Base-by-base conservation (phyloP, 23 tunicate species). In the Trididemnum clinides region DNA sequence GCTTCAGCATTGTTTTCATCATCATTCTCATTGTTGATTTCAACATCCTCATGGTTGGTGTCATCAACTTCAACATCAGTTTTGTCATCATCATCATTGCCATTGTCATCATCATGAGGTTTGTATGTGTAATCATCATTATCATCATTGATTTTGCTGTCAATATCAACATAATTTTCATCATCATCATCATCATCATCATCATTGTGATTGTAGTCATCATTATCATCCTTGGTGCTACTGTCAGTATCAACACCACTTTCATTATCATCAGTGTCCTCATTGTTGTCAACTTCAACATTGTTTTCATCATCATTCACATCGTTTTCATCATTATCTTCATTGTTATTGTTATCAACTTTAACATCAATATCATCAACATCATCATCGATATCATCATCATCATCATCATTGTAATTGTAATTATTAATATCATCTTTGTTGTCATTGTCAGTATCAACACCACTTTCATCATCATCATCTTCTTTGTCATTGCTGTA, bases 351-450 rank as follows among this genome's bases (percentile, higher is more conserved):
- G 5, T 64, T 20, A 21, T 25, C 71, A 63, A 10, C 22, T 6
- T 63, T 21, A 63, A 7, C 71, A 63, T 12, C 71, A 10, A 10
- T 25, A 10, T 21, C 22, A 63, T 63, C 71, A 63, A 10, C 71
- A 63, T 25, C 71, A 63, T 63, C 22, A 63, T 63, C 71, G 20
- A 6, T 21, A 63, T 63, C 22, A n/a, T 63, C 71, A n/a, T 25
- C 71, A 63, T 37, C 77, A 19, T 59, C 39, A 80, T 32, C 51
- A 6, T 32, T 32, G 7, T 28, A 7, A 22, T 18, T 32, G 28
- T 62, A 78, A 80, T 59, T 63, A 10, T 59, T 77, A 80, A 25
- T 77, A 63, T 64, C 86, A 38, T 38, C 69, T 10, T 44, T 37
- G 6, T 77, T 26, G 6, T 63, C 22, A 63, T 7, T 15, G 3